phyloP scores from a whole-genome alignment of 2,797 vertebrate species.

The Cirrhinus molitorella region DNA sequence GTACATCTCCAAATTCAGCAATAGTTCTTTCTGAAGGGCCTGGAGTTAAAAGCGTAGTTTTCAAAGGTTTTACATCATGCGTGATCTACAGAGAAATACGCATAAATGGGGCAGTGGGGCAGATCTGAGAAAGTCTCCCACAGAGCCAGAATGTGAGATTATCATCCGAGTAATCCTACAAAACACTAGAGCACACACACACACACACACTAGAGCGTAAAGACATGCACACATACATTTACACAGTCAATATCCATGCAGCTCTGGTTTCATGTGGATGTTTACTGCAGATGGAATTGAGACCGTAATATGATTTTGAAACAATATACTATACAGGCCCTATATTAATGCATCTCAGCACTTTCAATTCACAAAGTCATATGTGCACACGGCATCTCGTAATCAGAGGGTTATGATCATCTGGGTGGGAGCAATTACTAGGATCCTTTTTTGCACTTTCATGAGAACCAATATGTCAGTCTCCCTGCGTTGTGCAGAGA shows the following conservation, averaged over 20 bases:
- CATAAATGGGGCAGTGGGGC: conserved; percentile 54
- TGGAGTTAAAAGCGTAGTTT: conserved; percentile 5
- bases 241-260: conserved; percentile 19
- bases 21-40: conserved; percentile 1
- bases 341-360: conserved; percentile 40
- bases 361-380: conserved; percentile 38
- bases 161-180: conserved; percentile 34
- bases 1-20: conserved; percentile 21
- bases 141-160: conserved; percentile 28
- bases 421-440: background rate
- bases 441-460: conserved; percentile 7
- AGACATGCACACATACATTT: background rate
- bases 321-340: conserved; percentile 38
- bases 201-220: too few relatives aligned
- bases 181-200: conserved; percentile 28
- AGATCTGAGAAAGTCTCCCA: conserved; percentile 39
- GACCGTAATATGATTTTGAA: conserved; percentile 39
- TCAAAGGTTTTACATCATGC: conserved; percentile 30
- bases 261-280: conserved; percentile 39
- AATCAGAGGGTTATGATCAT: conserved; percentile 19
- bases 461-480: conserved; percentile 19
- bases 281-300: conserved; percentile 43
- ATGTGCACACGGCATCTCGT: conserved; percentile 48
- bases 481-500: background rate
- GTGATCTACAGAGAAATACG: conserved; percentile 22